phyloP scores from a whole-genome alignment of 2,888 invertebrate genomes.

The Drosophila mimetica region DNA sequence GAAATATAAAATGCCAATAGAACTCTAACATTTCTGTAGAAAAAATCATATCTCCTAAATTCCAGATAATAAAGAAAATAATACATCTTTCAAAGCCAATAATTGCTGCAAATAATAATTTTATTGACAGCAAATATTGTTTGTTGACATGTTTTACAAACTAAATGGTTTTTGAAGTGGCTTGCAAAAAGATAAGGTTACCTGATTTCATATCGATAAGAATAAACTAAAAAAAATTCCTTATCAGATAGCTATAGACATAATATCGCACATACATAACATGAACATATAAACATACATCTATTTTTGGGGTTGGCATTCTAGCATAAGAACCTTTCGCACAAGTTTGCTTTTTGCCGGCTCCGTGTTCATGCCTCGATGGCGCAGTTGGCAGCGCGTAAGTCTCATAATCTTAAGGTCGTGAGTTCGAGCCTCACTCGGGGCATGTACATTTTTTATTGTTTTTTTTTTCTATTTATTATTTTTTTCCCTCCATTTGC shows the following conservation, averaged over 20 bases:
- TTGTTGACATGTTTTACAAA: not conserved
- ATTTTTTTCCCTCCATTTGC: slow-evolving; percentile 7
- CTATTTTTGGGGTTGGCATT: not conserved
- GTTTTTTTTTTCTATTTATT: not conserved
- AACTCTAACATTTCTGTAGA: too few species aligned
- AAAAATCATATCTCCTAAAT: too few species aligned
- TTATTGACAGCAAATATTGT: not conserved
- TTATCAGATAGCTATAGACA: not conserved
- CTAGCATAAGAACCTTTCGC: slow-evolving; percentile 1
- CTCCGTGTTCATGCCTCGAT: slow-evolving; percentile 80
- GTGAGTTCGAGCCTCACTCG: slow-evolving; percentile 84
- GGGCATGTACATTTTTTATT: slow-evolving; percentile 70
- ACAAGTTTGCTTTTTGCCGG: slow-evolving; percentile 39
- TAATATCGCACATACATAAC: not conserved
- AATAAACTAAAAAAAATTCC: not conserved
- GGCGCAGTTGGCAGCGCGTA: slow-evolving; percentile 85
- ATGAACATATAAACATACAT: not conserved
- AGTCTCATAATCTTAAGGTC: slow-evolving; percentile 85
- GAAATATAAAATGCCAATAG: too few species aligned
- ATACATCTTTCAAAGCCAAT: not conserved
- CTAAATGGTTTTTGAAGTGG: not conserved
- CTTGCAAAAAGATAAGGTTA: not conserved
- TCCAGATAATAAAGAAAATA: not conserved
- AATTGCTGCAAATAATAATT: not conserved
- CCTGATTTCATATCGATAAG: not conserved